Base-by-base conservation (phyloP, 2,888 invertebrate species). In the Syrphus vitripennis region DNA sequence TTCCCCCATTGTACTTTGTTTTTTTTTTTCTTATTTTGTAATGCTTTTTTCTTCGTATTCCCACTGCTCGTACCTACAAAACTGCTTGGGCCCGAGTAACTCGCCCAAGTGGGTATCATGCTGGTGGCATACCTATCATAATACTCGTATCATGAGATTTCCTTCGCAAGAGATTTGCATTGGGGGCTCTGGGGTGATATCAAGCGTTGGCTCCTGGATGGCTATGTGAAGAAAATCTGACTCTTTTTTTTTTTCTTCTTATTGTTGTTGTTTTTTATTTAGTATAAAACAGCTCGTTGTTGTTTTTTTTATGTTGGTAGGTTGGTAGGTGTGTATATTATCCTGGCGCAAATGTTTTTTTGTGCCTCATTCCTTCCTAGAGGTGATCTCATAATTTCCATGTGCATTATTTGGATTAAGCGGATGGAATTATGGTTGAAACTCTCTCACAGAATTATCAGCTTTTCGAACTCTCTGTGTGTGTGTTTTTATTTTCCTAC, bases 401-500 rank as follows among this genome's bases (percentile, higher is more conserved):
- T 84, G 81, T 84, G 84, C 84, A 81, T 84, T 84, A 84, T 81
- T 76, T 50, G 84, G 84, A 80, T 84, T 84, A 81, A 84, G 69
- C 67, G 81, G 81, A 69, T 53, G 84, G 31, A 80, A 80, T 76
- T 84, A 84, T 72, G 71, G 83, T 53, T 80, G 75, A 71, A 70
- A 77, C 61, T 67, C 24, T 67, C 24, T 77, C 50, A n/a, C 57
- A 48, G 37, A 84, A 71, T 84, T 84, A 72, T 71, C 81, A 71
- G 76, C 45, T 76, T 72, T 76, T 57, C 72, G 61, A 55, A 63
- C 70, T 70, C 37, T 24, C 26, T 61, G 16, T 24, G n/a, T n/a
- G n/a, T n/a, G n/a, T 31, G 12, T 24, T 12, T 37, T 37, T 31
- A 7, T 63, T 6, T 40, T 26, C 19, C n/a, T 16, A 45, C 6